Evolutionary conservation across 2,797 vertebrate genomes (phyloP).

Genomic region (Scolopax bukidnonensis): DNA sequence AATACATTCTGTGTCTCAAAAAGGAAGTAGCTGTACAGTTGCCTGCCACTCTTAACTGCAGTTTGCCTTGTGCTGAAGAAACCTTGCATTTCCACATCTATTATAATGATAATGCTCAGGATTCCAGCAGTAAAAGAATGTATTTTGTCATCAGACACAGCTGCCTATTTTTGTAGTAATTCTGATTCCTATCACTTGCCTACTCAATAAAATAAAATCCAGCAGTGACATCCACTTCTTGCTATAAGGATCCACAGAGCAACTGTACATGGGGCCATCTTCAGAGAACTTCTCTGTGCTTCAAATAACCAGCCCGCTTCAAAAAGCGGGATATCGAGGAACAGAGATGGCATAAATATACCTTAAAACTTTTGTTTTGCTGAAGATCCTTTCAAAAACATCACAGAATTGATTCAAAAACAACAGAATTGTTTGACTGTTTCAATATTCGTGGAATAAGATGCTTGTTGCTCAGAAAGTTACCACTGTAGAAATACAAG

Average conservation of each 20-base stretch:
- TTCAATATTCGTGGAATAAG: background rate
- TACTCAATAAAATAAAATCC: constrained; percentile 11
- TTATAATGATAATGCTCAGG: background rate
- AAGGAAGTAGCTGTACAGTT: background rate
- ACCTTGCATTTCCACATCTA: background rate
- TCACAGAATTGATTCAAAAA: background rate
- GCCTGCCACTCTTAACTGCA: background rate
- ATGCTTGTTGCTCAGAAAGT: constrained; percentile 6
- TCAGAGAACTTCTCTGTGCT: background rate
- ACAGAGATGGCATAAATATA: background rate
- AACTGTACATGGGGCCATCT: background rate
- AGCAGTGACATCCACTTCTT: constrained; percentile 13
- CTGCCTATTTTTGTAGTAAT: background rate
- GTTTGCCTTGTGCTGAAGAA: background rate
- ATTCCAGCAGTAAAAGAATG: background rate
- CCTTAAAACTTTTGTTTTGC: background rate
- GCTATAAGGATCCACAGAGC: background rate
- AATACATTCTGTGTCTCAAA: background rate
- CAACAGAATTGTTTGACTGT: background rate
- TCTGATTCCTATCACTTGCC: background rate
- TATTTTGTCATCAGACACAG: background rate
- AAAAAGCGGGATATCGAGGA: background rate
- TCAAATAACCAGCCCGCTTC: background rate
- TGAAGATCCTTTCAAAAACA: background rate
- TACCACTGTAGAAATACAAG: background rate